A percentile compares a stretch with the other conserved stretches of the same genome.
Conservation (phyloP, 2,888 invertebrate species). For the Mythimna lalbum region DNA sequence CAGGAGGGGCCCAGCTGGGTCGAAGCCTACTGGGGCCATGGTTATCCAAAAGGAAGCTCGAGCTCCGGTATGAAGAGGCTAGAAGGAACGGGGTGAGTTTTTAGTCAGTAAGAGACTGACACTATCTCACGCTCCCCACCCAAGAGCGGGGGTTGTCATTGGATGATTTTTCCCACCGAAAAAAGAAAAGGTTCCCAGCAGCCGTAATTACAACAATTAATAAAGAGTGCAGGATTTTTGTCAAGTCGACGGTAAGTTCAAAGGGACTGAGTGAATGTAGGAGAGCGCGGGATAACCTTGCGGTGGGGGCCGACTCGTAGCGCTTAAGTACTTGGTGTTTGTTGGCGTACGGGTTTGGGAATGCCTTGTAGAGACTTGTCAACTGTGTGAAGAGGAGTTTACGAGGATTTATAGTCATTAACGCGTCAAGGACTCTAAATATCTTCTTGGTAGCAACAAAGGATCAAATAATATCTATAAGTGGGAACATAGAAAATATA, state of each 20-base stretch:
- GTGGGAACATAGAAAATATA: too few species aligned
- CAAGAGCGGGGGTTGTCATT: too few species aligned
- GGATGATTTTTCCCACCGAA: too few species aligned
- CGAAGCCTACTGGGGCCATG: too few species aligned
- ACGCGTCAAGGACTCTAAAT: not conserved
- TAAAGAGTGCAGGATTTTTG: not conserved
- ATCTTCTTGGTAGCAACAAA: not conserved
- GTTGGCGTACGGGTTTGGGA: too few species aligned
- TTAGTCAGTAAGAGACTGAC: too few species aligned
- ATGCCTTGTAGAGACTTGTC: not conserved
- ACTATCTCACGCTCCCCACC: too few species aligned
- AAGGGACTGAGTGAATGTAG: slow-evolving; percentile 23
- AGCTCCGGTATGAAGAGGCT: too few species aligned
- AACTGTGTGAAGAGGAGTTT: not conserved
- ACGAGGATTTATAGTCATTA: not conserved
- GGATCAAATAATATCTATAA: not conserved
- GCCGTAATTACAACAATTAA: slow-evolving; percentile 16
- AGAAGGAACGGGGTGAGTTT: too few species aligned
- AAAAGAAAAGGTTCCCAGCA: slow-evolving; percentile 3
- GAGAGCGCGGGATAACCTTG: slow-evolving; percentile 7
- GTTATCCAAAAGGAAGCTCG: too few species aligned
- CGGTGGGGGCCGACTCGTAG: not conserved
- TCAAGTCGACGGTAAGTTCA: not conserved
- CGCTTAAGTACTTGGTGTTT: too few species aligned
- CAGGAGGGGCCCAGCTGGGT: too few species aligned